Base-by-base conservation (phyloP, 2,113 vertebrate genomes). In the Turdus rufiventris region DNA sequence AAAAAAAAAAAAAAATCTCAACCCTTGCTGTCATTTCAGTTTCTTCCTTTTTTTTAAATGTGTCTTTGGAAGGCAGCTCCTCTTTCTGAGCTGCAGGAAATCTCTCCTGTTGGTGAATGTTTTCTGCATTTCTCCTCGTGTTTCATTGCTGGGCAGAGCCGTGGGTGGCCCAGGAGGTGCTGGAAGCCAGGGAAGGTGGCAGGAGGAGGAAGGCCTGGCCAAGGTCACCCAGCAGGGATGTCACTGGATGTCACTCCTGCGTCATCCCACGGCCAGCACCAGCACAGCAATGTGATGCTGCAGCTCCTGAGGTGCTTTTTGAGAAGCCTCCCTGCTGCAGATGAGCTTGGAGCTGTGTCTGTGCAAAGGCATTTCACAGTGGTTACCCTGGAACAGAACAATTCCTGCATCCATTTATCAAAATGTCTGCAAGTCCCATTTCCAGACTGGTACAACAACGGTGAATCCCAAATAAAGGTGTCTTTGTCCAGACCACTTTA, bases 391-490 rank as follows among this genome's bases (percentile, higher is more conserved):
- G 79, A 84, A 91, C 65, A n/a, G 80, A 92, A 57, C 47, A 81
- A 25, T 78, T 81, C 85, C 93, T 96, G 91, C 57, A 25, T 50
- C 76, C 91, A 94, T 95, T 94, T 42, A 85, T 95, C 94, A 92
- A 78, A 85, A 51, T 8, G 80, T 78, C 93, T 42, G 66, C 34
- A 15, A 43, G 31, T 57, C 53, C 86, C n/a, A 1, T 91, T 93
- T 40, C 84, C 43, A 78, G 89, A 60, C 84, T 68, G 94, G 87
- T 91, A 57, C 92, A 95, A 23, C 89, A 81, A 53, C 65, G 26
- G 53, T 18, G 75, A 78, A 50, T 78, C 90, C 80, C 91, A 72
- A 91, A 78, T 85, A 61, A 89, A 94, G 84, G 74, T 68, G 65
- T 86, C 94, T 94, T 36, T 85, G 91, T 88, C 79, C 66, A 45